Percentiles rank a stretch among this genome's conserved stretches.
phyloP scores from a whole-genome alignment of 2,888 invertebrate genomes.

The Gnatocerus cornutus region DNA sequence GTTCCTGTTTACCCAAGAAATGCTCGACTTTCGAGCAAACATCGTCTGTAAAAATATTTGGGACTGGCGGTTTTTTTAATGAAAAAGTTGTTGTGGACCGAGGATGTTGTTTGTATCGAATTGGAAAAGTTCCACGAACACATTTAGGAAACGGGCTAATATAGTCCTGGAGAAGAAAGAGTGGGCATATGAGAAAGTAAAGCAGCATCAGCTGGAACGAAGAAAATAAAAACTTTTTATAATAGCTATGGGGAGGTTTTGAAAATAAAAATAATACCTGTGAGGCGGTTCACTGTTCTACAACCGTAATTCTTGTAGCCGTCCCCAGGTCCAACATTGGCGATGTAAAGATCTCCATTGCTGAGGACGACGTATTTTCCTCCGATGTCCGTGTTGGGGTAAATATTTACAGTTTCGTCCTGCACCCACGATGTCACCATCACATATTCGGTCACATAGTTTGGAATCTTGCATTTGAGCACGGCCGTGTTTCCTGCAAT shows the following conservation, averaged over 20 bases:
- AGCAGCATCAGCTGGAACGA: background rate
- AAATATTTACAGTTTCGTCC: slow-evolving; percentile 86
- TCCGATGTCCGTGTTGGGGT: slow-evolving; percentile 82
- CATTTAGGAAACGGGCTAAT: slow-evolving; percentile 19
- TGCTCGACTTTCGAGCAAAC: slow-evolving; percentile 7
- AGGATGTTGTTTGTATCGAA: slow-evolving; percentile 15
- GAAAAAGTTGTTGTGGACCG: slow-evolving; percentile 16
- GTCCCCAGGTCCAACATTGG: slow-evolving; percentile 84
- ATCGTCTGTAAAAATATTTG: slow-evolving; percentile 13
- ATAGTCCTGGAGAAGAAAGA: background rate
- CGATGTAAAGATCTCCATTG: slow-evolving; percentile 89
- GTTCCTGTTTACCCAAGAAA: slow-evolving; percentile 32
- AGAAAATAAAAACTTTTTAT: slow-evolving; percentile 5
- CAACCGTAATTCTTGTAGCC: slow-evolving; percentile 88
- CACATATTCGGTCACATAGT: slow-evolving; percentile 90
- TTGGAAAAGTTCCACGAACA: slow-evolving; percentile 32
- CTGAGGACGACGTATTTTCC: slow-evolving; percentile 85
- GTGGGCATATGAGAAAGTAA: background rate
- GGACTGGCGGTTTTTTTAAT: slow-evolving; percentile 12
- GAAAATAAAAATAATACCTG: slow-evolving; percentile 70
- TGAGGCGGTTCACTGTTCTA: slow-evolving; percentile 85
- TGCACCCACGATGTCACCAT: slow-evolving; percentile 93
- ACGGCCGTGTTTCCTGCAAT: slow-evolving; percentile 93
- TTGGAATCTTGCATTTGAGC: slow-evolving; percentile 90
- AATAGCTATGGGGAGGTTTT: background rate